A percentile compares a stretch with the other conserved stretches of the same genome.
Evolutionary conservation across 2,113 vertebrate species (phyloP).

Genomic region (Dasyornis broadbenti): DNA sequence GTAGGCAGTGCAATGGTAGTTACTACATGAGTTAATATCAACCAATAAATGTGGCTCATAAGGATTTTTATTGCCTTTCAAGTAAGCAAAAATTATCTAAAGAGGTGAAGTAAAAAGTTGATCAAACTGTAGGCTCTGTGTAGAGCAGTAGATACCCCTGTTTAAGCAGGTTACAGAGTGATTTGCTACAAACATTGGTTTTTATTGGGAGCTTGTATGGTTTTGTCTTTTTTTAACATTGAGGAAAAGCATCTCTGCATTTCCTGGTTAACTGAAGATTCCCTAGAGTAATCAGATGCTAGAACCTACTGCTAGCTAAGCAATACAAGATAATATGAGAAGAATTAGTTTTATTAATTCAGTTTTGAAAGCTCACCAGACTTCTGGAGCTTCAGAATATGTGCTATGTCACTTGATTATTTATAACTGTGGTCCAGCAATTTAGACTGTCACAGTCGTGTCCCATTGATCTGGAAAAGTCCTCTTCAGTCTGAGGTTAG

Average conservation of each 20-base stretch:
- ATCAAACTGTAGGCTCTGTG: not conserved
- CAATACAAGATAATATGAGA: not conserved
- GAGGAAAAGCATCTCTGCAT: not conserved
- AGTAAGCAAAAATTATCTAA: not conserved
- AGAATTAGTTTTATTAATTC: not conserved
- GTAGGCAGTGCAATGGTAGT: not conserved
- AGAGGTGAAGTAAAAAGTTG: not conserved
- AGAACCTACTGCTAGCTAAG: not conserved
- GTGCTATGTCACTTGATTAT: not conserved
- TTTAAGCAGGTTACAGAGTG: not conserved
- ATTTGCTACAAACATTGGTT: not conserved
- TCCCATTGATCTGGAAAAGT: not conserved
- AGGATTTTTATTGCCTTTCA: not conserved
- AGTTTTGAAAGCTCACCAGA: not conserved
- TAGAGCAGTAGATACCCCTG: not conserved
- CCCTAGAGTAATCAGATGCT: not conserved
- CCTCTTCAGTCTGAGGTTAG: not conserved
- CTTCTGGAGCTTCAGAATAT: not conserved
- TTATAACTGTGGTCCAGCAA: not conserved
- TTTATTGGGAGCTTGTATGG: not conserved
- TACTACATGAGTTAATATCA: not conserved
- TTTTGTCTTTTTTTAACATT: not conserved
- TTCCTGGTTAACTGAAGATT: not conserved
- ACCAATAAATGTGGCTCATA: not conserved
- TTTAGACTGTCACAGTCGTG: not conserved